Conservation (phyloP, 2,797 vertebrate genomes). For the Megaceryle alcyon region DNA sequence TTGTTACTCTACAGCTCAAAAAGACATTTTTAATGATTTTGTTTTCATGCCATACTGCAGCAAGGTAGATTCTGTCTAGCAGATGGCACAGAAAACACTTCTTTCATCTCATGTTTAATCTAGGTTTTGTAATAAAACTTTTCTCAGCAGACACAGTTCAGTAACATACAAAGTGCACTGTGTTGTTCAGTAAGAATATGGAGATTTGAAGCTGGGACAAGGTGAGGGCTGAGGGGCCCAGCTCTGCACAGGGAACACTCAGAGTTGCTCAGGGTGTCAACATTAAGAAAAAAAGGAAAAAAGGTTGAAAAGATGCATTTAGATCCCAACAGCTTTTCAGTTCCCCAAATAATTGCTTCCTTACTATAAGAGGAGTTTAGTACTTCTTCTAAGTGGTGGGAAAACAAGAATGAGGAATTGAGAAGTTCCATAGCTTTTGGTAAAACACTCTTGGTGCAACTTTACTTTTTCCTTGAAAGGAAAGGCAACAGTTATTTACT, state of each 20-base stretch:
- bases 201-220: not conserved
- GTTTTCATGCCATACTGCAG: not conserved
- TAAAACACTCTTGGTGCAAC: not conserved
- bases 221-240: not conserved
- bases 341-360: not conserved
- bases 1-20: not conserved
- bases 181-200: not conserved
- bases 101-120: conserved; percentile 23
- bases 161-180: not conserved
- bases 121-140: not conserved
- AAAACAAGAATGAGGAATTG: not conserved
- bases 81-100: not conserved
- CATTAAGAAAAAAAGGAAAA: not conserved
- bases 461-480: not conserved
- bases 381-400: not conserved
- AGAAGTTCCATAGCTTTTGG: not conserved
- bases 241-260: not conserved
- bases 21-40: not conserved
- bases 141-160: not conserved
- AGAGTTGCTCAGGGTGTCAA: not conserved
- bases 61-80: not conserved
- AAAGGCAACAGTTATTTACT: not conserved
- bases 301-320: not conserved
- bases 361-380: not conserved
- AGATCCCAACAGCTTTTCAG: not conserved